Base-by-base conservation (phyloP, 2,888 invertebrate genomes). In the Drosophila kuntzei region DNA sequence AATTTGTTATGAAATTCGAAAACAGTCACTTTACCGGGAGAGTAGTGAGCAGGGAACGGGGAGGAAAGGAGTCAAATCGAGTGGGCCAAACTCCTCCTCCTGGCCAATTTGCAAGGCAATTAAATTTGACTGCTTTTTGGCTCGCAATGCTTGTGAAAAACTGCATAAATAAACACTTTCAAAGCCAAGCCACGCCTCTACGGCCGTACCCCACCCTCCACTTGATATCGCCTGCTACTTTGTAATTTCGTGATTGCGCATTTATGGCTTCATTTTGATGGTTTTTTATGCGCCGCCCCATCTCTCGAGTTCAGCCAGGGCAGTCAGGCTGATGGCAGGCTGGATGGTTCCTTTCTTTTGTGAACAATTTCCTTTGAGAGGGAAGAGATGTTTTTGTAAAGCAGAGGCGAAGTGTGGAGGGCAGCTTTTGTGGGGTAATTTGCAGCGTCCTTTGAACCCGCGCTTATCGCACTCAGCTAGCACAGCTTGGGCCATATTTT, bases 161-260 rank as follows among this genome's bases (percentile, higher is more conserved):
- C 64, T 82, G 88, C 82, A 88, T 88, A 83, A 83, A 88, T 83
- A 83, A 83, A 86, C 83, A 86, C 74, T 82, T 76, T 82, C 14
- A 54, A 49, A 71, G 50, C 50, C 44, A n/a, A 39, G 53, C 69
- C 63, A 69, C 58, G 57, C 79, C 70, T 32, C 18, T 22, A 14
- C 20, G 22, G 5, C 20, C 3, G 14, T 11, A 7, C n/a, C 27
- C 37, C 44, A 12, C 2, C 43, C 22, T 8, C 32, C 32, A 5
- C 20, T 20, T 60, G 22, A 68, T 59, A 62, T 74, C 39, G 53
- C 54, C 62, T 51, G 70, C 53, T 63, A 75, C 75, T 82, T 71
- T 87, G 87, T 88, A 84, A 84, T 84, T 88, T 81, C 81, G 89
- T 87, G 89, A 88, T 89, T 87, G 87, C 84, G 89, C 87, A 89